Evolutionary conservation across 2,888 invertebrate genomes (phyloP).

Genomic region (Cyrtodaria siliqua): DNA sequence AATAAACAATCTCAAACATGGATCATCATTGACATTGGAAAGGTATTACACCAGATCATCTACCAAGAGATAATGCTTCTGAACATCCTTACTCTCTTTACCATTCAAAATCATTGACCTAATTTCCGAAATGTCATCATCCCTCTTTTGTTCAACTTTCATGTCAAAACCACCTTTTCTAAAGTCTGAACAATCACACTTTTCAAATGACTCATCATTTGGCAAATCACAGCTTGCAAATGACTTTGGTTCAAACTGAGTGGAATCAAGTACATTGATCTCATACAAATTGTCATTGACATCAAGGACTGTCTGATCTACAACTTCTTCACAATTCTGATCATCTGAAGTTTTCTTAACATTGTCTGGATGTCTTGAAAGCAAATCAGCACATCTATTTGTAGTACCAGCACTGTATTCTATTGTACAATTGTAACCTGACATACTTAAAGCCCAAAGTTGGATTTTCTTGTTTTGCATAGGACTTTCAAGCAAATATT

Average conservation of each 20-base stretch:
- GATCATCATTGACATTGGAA: constrained; percentile 42
- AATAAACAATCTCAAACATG: too few relatives aligned
- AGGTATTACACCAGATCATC: constrained; percentile 51
- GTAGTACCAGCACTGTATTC: constrained; percentile 34
- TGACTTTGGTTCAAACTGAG: constrained; percentile 39
- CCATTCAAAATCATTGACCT: constrained; percentile 21
- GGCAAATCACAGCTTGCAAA: constrained; percentile 19
- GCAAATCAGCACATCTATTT: constrained; percentile 26
- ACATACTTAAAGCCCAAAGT: too few relatives aligned
- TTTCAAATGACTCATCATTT: constrained; percentile 6
- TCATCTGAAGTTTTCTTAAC: not conserved
- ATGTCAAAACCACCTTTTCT: constrained; percentile 17
- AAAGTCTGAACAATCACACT: constrained; percentile 19
- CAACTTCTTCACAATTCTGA: not conserved
- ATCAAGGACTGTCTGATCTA: constrained; percentile 24
- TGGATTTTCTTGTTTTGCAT: too few relatives aligned
- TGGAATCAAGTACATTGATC: constrained; percentile 41
- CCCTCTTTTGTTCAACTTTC: constrained; percentile 27
- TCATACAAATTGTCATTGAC: constrained; percentile 42
- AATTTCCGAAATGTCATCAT: constrained; percentile 16
- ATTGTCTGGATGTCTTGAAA: constrained; percentile 21
- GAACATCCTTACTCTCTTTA: not conserved
- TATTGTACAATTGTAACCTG: constrained; percentile 42
- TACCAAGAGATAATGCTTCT: constrained; percentile 24
- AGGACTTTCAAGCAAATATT: constrained; percentile 18